These are phyloP conservation scores for Brassicogethes aeneus DNA, from an alignment of 2,888 invertebrate species.

Conservation along the genomic window DNA sequence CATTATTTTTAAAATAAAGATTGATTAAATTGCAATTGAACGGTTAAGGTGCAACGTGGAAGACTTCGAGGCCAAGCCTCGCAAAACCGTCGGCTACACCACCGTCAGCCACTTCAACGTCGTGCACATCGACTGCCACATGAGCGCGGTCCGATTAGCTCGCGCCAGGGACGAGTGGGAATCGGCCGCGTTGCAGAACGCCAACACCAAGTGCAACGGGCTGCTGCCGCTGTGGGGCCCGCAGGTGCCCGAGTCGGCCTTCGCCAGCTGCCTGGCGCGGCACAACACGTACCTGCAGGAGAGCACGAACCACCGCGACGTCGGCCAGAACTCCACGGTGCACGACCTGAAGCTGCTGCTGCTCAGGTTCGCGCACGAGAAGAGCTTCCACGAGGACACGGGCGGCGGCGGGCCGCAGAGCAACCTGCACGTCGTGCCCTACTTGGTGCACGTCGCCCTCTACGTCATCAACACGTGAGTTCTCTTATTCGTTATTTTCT, in stretches of 20 bases:
- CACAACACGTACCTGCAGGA: slow-evolving; percentile 80
- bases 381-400: slow-evolving; percentile 95
- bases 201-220: slow-evolving; percentile 96
- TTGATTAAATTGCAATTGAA: too few species aligned
- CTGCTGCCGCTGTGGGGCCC: slow-evolving; percentile 95
- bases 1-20: too few species aligned
- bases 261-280: slow-evolving; percentile 86
- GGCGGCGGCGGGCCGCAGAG: slow-evolving; percentile 96
- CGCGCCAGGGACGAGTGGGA: slow-evolving; percentile 89
- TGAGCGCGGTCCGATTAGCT: slow-evolving; percentile 72
- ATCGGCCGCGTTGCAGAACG: slow-evolving; percentile 94
- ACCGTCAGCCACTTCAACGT: slow-evolving; percentile 98
- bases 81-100: slow-evolving; percentile 63
- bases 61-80: slow-evolving; percentile 79
- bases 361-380: slow-evolving; percentile 83
- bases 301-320: slow-evolving; percentile 65
- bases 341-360: slow-evolving; percentile 90
- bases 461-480: slow-evolving; percentile 85
- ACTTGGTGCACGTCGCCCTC: slow-evolving; percentile 87
- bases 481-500: background rate
- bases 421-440: slow-evolving; percentile 94
- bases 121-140: slow-evolving; percentile 97
- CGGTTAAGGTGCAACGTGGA: slow-evolving; percentile 89
- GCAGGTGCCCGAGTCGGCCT: slow-evolving; percentile 84
- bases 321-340: slow-evolving; percentile 71